Evolutionary conservation across 2,113 vertebrate genomes (phyloP), one percentile per base, ranked within the genome.

Genomic region (Scopus umbretta): DNA sequence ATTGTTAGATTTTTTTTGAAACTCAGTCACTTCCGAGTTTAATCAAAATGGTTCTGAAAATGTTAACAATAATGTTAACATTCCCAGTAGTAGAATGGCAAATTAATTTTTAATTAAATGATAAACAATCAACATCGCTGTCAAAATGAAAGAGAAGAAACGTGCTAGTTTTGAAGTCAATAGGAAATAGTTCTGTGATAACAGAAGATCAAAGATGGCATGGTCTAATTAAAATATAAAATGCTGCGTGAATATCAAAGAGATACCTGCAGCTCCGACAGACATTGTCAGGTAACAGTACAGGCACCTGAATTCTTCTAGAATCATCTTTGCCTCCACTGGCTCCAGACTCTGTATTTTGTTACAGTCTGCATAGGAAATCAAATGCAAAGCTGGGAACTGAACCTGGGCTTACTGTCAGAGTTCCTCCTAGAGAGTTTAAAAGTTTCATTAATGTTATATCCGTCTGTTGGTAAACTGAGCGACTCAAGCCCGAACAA

Each of bases 181-280:
- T 71, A 71, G 61, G 38, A 84, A 87, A 67, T 29, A 81, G 20
- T 83, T 89, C 71, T 75, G n/a, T 86, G 43, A 43, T 84, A 91
- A 79, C 45, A 79, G 47, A 73, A 87, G 80, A 94, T 85, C 65
- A 94, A 87, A 75, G 86, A 81, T 84, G 40, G 34, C 43, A 52
- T 36, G 11, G 16, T 86, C 89, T 94, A 87, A 89, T 95, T 95
- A 96, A 95, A 92, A 94, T 67, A 87, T 78, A 92, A 96, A 92
- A 80, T 88, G 7, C n/a, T 50, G 47, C 30, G 65, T 71, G 61
- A 84, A 89, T 87, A 81, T 92, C 89, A 96, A 92, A 89, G 36
- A 32, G 4, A 50, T 79, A 89, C 52, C 76, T 71, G 59, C 59
- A 78, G 45, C 36, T 93, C 56, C 5, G 9, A 75, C 34, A 92